phyloP scores from a whole-genome alignment of 2,113 vertebrate genomes.

The Benitochromis conjunctus region DNA sequence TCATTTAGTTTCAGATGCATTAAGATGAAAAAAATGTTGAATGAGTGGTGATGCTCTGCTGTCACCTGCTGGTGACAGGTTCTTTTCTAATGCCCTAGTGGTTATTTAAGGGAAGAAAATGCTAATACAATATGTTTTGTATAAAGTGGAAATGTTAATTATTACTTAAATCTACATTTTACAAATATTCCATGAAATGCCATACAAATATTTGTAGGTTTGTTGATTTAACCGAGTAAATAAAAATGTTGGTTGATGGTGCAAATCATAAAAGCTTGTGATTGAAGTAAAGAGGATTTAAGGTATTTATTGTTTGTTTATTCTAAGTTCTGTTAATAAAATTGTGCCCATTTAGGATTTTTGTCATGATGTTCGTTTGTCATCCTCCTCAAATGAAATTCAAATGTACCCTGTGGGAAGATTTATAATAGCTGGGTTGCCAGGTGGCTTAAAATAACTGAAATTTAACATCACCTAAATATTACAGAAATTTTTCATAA shows the following conservation, averaged over 20 bases:
- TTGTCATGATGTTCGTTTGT: accelerated
- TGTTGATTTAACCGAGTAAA: accelerated
- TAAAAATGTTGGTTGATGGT: neutral
- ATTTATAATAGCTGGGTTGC: neutral
- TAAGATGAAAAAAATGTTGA: neutral
- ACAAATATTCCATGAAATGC: neutral
- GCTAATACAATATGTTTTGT: neutral
- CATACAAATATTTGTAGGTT: neutral
- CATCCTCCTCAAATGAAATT: neutral
- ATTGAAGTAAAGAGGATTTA: neutral
- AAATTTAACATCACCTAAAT: neutral
- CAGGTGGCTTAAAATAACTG: neutral
- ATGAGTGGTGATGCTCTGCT: neutral
- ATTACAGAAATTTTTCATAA: neutral
- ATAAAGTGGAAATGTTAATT: neutral
- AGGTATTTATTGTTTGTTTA: neutral
- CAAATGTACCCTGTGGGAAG: neutral
- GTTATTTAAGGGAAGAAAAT: accelerated
- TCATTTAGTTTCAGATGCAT: accelerated
- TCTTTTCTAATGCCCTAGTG: accelerated
- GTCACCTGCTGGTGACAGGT: neutral
- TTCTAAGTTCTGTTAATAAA: neutral
- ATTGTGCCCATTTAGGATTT: neutral
- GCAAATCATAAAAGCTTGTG: neutral
- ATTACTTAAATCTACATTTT: neutral